phyloP scores from a whole-genome alignment of 2,797 vertebrate genomes.

The Scleropages formosus region DNA sequence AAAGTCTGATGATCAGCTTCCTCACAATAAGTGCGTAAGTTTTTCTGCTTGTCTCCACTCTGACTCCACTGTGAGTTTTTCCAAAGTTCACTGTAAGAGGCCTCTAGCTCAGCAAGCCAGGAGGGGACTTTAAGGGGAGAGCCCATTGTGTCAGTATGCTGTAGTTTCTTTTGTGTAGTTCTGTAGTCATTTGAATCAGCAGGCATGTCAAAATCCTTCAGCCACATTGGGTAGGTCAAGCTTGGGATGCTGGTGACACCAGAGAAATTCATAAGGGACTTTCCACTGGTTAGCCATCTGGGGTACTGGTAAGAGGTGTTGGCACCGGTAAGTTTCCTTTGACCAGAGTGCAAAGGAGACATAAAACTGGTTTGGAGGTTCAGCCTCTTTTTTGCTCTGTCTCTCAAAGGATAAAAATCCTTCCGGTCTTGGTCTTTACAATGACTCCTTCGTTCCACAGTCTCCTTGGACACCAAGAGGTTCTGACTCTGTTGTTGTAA shows the following conservation, averaged over 20 bases:
- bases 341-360: background rate
- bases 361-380: background rate
- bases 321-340: constrained; percentile 25
- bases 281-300: constrained; percentile 74
- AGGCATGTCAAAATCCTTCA: constrained; percentile 54
- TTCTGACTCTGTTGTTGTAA: background rate
- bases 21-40: background rate
- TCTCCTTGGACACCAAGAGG: no score
- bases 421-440: constrained; percentile 29
- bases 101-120: constrained; percentile 43
- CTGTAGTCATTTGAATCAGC: constrained; percentile 37
- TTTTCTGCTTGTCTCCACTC: background rate
- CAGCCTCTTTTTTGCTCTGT: constrained; percentile 1
- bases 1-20: constrained; percentile 11
- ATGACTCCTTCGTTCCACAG: constrained; percentile 24
- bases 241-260: constrained; percentile 70
- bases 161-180: background rate
- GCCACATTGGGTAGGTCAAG: constrained; percentile 66
- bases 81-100: constrained; percentile 4
- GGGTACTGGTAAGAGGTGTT: constrained; percentile 60
- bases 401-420: constrained; percentile 12
- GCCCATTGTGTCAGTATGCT: background rate
- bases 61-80: background rate
- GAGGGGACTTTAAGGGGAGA: constrained; percentile 28
- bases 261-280: constrained; percentile 68